Base-by-base conservation (phyloP, 2,888 invertebrate species). In the Chrysolina haemoptera region DNA sequence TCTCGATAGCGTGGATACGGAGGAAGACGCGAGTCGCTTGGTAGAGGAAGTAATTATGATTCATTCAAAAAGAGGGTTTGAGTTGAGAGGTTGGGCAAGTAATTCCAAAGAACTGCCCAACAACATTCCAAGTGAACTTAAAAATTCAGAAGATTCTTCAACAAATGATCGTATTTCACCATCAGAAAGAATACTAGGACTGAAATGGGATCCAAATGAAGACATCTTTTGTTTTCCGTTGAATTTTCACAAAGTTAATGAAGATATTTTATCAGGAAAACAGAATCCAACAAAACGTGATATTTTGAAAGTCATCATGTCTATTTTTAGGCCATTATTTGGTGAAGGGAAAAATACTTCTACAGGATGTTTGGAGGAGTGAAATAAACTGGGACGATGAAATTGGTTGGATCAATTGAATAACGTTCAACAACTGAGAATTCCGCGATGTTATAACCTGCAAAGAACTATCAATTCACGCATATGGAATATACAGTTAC, bases 191-290 rank as follows among this genome's bases (percentile, higher is more conserved):
- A 50, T 50, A 50, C 16, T 50, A 16, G 48, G 48, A 6, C 16
- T 50, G 16, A 50, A 50, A 50, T 50, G 48, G 48, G 16, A 50
- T 50, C 48, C 48, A 50, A 50, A 50, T 50, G 48, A 50, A 50
- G 48, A 50, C 16, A 50, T 18, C 43, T 43, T 43, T 14, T 43
- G 43, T 1, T 43, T 43, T 43, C 43, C 43, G 14, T 14, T 43
- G 43, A 43, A 43, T 14, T 43, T 43, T 43, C 43, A 14, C 14
- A 43, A 43, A 43, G 43, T 43, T 43, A 5, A 43, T 3, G 14
- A 43, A 43, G 12, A 43, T 43, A 43, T 43, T 43, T 43, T 14
- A 43, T 43, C 43, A 43, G 35, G 35, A 35, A 35, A 35, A 35
- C 35, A 35, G 8, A 35, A 35, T 35, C 35, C 35, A 35, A 43